These are phyloP conservation scores for Scrobipalpa costella DNA, from an alignment of 2,888 invertebrate genomes.

Conservation along the genomic window DNA sequence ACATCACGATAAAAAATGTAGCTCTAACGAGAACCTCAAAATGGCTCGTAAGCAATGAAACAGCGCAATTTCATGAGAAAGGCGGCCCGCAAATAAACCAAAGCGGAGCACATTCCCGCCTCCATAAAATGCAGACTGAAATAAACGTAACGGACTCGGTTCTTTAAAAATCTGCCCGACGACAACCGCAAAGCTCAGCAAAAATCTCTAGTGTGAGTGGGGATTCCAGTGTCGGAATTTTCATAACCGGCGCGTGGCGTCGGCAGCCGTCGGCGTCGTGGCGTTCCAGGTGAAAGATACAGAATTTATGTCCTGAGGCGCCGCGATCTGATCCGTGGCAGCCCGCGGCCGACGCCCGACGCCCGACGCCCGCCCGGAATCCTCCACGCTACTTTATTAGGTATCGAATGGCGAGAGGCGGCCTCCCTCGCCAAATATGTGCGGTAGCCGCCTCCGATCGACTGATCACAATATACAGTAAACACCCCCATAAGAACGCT, in stretches of 20 bases:
- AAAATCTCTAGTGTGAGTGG: slow-evolving; percentile 75
- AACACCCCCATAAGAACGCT: slow-evolving; percentile 55
- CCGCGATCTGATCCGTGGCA: slow-evolving; percentile 46
- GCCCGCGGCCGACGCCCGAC: slow-evolving; percentile 36
- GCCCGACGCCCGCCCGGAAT: slow-evolving; percentile 40
- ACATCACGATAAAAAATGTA: slow-evolving; percentile 70
- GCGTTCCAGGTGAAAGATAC: slow-evolving; percentile 68
- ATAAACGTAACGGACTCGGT: slow-evolving; percentile 74
- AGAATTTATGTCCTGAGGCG: slow-evolving; percentile 65
- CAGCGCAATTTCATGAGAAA: slow-evolving; percentile 77
- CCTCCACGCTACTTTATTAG: slow-evolving; percentile 60
- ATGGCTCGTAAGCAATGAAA: slow-evolving; percentile 77
- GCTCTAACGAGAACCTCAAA: slow-evolving; percentile 72
- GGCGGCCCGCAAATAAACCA: slow-evolving; percentile 77
- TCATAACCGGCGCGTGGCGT: slow-evolving; percentile 69
- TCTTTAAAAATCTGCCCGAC: slow-evolving; percentile 72
- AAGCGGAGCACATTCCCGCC: slow-evolving; percentile 76
- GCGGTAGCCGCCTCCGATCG: slow-evolving; percentile 49
- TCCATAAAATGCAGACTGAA: slow-evolving; percentile 75
- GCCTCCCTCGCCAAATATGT: slow-evolving; percentile 53
- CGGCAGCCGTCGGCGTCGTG: slow-evolving; percentile 50
- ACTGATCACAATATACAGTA: slow-evolving; percentile 45
- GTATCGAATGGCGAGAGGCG: slow-evolving; percentile 38
- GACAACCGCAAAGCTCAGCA: slow-evolving; percentile 75
- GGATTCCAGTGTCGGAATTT: slow-evolving; percentile 76